Conservation (phyloP, 2,113 vertebrate species). For the Alligator mississippiensis region DNA sequence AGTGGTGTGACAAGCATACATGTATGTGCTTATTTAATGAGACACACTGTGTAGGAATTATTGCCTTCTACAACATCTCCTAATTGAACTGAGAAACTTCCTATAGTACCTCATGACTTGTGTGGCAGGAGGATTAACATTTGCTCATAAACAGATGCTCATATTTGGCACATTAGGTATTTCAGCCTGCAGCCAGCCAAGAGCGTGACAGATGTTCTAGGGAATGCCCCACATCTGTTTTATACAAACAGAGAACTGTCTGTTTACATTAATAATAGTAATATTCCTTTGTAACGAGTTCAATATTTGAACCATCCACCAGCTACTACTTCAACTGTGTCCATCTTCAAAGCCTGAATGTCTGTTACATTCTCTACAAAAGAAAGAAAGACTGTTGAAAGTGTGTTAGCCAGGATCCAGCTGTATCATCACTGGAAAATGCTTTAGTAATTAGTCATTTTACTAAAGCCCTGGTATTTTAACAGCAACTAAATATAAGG, state of each 20-base stretch:
- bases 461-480: neutral
- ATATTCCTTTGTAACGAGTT: neutral
- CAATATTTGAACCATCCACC: neutral
- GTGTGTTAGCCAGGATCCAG: neutral
- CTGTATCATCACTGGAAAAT: neutral
- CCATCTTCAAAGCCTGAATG: neutral
- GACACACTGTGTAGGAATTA: neutral
- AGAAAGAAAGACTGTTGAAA: neutral
- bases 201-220: neutral
- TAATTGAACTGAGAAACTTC: neutral
- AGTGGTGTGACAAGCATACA: neutral
- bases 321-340: neutral
- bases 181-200: neutral
- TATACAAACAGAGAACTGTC: neutral
- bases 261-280: neutral
- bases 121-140: neutral
- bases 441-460: neutral
- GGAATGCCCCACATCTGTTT: neutral
- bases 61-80: neutral
- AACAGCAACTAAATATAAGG: neutral
- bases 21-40: neutral
- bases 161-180: slow-evolving; percentile 19
- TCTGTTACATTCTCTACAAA: neutral
- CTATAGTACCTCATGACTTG: accelerated
- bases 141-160: slow-evolving; percentile 17